Conservation (phyloP, 2,797 vertebrate genomes). For the Parotocinclus haroldoi region DNA sequence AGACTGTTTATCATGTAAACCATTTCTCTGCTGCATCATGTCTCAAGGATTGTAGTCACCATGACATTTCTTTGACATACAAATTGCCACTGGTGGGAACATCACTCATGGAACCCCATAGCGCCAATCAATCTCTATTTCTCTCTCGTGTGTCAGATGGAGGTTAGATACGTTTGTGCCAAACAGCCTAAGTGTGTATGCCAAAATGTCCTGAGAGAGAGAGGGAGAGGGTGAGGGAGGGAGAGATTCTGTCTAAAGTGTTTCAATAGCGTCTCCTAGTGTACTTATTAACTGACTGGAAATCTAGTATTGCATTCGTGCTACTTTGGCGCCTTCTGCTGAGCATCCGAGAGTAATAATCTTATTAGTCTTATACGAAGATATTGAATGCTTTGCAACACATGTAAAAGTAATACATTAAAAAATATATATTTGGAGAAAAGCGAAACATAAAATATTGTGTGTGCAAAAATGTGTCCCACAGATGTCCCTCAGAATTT, state of each 20-base stretch:
- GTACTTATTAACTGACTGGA: not conserved
- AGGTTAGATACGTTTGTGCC: slow-evolving; percentile 10
- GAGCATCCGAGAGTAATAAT: too few species aligned
- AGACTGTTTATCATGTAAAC: slow-evolving; percentile 4
- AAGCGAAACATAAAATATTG: too few species aligned
- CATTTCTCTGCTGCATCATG: slow-evolving; percentile 3
- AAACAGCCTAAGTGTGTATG: slow-evolving; percentile 1
- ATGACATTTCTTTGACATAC: slow-evolving; percentile 26
- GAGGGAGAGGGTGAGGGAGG: not conserved
- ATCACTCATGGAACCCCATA: slow-evolving; percentile 30
- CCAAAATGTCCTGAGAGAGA: not conserved
- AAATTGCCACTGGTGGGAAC: slow-evolving; percentile 26
- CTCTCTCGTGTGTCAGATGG: slow-evolving; percentile 1
- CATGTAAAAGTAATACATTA: too few species aligned
- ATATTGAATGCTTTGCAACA: too few species aligned
- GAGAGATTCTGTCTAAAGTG: not conserved
- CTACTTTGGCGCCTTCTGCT: slow-evolving; percentile 30
- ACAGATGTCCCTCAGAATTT: too few species aligned
- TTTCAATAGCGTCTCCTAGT: slow-evolving; percentile 37
- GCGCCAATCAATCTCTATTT: slow-evolving; percentile 4
- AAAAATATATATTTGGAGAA: too few species aligned
- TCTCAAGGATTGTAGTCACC: slow-evolving; percentile 17
- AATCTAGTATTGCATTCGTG: not conserved
- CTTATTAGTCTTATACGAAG: too few species aligned
- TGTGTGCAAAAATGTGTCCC: too few species aligned